A percentile compares a stretch with the other conserved stretches of the same genome.
Conservation (phyloP, 1,140 invertebrate genomes). For the Harlomillsia oculata region DNA sequence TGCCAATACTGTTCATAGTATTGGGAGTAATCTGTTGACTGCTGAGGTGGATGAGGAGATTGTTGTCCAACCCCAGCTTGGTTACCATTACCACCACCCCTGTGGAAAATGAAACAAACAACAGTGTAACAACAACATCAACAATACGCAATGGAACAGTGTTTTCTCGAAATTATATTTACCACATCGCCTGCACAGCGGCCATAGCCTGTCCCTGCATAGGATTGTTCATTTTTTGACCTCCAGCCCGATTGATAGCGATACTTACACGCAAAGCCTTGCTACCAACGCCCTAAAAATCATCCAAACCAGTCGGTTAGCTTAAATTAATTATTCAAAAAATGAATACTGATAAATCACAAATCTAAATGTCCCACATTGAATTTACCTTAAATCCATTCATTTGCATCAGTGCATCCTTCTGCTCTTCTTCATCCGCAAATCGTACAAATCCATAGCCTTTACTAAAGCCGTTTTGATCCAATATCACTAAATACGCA, state of each 20-base stretch:
- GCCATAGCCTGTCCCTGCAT: constrained; percentile 35
- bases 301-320: constrained; percentile 28
- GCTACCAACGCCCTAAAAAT: constrained; percentile 30
- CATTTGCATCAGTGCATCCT: constrained; percentile 79
- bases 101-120: no score
- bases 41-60: constrained; percentile 38
- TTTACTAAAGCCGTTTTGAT: constrained; percentile 78
- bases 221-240: constrained; percentile 33
- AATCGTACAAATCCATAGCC: constrained; percentile 96
- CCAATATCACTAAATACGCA: constrained; percentile 63
- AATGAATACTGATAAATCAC: not conserved
- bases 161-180: constrained; percentile 24
- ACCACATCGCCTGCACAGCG: constrained; percentile 35
- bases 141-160: no score
- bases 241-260: constrained; percentile 35
- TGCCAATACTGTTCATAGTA: no score
- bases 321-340: not conserved
- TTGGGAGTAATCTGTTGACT: constrained; percentile 40
- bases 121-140: no score
- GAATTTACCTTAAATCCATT: constrained; percentile 63
- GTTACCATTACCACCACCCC: no score
- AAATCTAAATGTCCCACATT: not conserved
- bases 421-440: constrained; percentile 86
- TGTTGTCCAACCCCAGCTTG: no score
- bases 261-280: constrained; percentile 34